phyloP scores from a whole-genome alignment of 53 echinoderm and acorn worm species.

The Astropecten irregularis region DNA sequence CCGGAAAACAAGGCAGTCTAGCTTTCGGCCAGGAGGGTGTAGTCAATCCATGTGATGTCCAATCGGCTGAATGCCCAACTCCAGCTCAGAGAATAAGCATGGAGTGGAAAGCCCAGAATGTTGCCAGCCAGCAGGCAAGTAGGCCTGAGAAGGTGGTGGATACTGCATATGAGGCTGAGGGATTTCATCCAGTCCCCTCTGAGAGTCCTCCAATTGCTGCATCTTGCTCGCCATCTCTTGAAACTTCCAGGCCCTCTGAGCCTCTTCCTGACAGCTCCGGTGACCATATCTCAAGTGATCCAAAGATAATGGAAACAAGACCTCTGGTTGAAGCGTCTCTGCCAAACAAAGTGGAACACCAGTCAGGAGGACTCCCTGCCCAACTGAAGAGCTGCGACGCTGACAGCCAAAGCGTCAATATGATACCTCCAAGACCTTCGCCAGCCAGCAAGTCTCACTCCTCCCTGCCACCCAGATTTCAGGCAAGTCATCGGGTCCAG shows the following conservation, averaged over 20 bases:
- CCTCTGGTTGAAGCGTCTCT: too few relatives aligned
- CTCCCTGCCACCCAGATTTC: slow-evolving; percentile 33
- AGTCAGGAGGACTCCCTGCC: too few relatives aligned
- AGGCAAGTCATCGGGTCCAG: not conserved
- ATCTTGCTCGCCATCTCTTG: not conserved
- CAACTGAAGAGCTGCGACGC: not conserved
- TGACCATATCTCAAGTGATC: not conserved
- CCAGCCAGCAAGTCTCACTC: too few relatives aligned
- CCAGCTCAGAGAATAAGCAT: slow-evolving; percentile 48
- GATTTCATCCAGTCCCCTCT: too few relatives aligned
- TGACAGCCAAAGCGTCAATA: too few relatives aligned
- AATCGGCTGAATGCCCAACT: not conserved
- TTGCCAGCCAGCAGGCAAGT: not conserved
- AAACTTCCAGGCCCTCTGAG: not conserved
- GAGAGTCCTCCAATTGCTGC: not conserved
- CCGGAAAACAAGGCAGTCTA: not conserved
- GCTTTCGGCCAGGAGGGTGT: not conserved
- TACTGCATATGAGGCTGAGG: not conserved
- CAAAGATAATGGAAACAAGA: not conserved
- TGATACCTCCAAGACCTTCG: too few relatives aligned
- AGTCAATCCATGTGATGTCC: not conserved
- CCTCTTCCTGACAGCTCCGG: not conserved
- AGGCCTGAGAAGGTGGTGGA: not conserved
- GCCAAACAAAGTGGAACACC: too few relatives aligned
- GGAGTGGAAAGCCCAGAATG: slow-evolving; percentile 31